phyloP scores from a whole-genome alignment of 2,888 invertebrate genomes.

The Sminthurides aquaticus region DNA sequence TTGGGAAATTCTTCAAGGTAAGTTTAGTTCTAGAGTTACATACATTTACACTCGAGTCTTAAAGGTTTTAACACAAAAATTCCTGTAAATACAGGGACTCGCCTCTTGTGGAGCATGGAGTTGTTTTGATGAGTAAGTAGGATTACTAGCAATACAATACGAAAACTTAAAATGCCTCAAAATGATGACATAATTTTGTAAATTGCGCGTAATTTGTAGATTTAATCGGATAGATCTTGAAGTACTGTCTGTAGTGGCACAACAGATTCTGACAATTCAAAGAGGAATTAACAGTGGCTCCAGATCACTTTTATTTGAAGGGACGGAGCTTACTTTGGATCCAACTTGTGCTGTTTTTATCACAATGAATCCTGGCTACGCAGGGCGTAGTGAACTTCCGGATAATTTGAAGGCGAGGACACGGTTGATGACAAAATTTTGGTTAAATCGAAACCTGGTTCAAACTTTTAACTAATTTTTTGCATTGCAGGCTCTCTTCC shows the following conservation, averaged over 20 bases:
- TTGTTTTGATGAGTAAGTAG: slow-evolving; percentile 65
- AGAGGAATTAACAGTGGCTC: slow-evolving; percentile 70
- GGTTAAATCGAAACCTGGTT: not conserved
- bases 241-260: slow-evolving; percentile 85
- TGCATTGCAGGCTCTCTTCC: slow-evolving; percentile 62
- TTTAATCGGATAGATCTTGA: slow-evolving; percentile 75
- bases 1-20: slow-evolving; percentile 64
- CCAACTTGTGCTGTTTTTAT: slow-evolving; percentile 84
- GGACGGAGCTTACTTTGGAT: slow-evolving; percentile 78
- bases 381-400: slow-evolving; percentile 82
- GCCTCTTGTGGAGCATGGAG: slow-evolving; percentile 89
- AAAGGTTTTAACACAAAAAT: not conserved
- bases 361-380: slow-evolving; percentile 79
- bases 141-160: no score
- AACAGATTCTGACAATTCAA: slow-evolving; percentile 86
- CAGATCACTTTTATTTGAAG: slow-evolving; percentile 79
- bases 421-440: no score
- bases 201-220: not conserved
- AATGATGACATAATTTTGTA: not conserved
- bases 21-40: slow-evolving; percentile 44
- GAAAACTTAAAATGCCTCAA: no score
- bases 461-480: slow-evolving; percentile 2
- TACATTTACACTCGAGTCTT: not conserved
- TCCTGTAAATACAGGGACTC: slow-evolving; percentile 57
- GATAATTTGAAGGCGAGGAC: slow-evolving; percentile 78